Conservation (phyloP, 2,888 invertebrate species). For the Pseudococcus longispinus region DNA sequence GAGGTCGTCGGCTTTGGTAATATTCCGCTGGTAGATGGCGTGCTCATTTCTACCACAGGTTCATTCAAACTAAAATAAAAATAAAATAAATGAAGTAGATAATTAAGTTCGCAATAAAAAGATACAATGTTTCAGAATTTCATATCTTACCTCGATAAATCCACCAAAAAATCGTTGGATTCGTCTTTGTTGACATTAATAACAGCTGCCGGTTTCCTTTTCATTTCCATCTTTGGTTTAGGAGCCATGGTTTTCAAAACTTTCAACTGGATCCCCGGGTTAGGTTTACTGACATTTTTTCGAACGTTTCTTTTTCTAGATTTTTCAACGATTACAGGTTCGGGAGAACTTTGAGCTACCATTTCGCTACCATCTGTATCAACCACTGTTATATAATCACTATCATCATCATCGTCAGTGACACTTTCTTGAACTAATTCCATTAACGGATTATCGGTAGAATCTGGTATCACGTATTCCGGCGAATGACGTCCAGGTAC, state of each 20-base stretch:
- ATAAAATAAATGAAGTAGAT: background rate
- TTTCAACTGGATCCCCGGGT: background rate
- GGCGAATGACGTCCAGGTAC: background rate
- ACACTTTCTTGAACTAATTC: conserved; percentile 50
- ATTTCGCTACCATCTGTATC: conserved; percentile 3
- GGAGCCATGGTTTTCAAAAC: background rate
- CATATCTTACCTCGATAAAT: conserved; percentile 21
- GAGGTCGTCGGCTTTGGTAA: background rate
- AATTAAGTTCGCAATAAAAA: background rate
- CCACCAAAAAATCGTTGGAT: conserved; percentile 39
- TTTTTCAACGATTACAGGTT: background rate
- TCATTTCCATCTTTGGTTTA: background rate
- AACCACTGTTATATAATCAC: conserved; percentile 43
- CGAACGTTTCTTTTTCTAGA: background rate
- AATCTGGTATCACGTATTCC: conserved; percentile 48
- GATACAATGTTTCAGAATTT: background rate
- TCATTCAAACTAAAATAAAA: background rate
- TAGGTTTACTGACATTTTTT: background rate
- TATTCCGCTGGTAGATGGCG: background rate
- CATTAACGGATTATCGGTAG: conserved; percentile 51
- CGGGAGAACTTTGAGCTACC: background rate
- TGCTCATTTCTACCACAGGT: conserved; percentile 34
- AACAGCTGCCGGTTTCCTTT: background rate
- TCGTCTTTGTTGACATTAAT: background rate
- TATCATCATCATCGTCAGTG: conserved; percentile 10